phyloP scores from a whole-genome alignment of 2,888 invertebrate species.

The Allolobophora icterica region DNA sequence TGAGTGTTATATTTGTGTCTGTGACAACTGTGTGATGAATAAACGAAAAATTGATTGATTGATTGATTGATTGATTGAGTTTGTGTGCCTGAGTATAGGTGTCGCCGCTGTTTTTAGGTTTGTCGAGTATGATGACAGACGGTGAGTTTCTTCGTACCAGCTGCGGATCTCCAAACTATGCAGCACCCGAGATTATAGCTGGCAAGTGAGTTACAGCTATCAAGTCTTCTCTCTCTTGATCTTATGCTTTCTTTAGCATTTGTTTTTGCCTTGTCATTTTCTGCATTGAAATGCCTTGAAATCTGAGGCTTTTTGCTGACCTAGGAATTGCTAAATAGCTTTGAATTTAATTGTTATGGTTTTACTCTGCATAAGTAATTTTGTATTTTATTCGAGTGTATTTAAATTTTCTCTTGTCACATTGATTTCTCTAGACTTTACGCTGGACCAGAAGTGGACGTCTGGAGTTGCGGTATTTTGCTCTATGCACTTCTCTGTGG shows the following conservation, averaged over 20 bases:
- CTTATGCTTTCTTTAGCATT: not conserved
- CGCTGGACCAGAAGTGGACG: conserved; percentile 98
- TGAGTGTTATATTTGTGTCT: too few relatives aligned
- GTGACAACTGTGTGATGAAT: too few relatives aligned
- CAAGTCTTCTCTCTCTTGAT: not conserved
- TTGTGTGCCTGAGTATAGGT: too few relatives aligned
- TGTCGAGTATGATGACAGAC: conserved; percentile 99
- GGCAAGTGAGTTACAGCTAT: conserved; percentile 75
- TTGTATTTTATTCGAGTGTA: not conserved
- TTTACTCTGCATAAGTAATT: not conserved
- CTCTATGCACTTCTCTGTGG: conserved; percentile 94
- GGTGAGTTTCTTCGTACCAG: conserved; percentile 97
- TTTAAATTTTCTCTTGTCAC: not conserved
- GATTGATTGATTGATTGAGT: too few relatives aligned
- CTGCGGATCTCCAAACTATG: conserved; percentile 99
- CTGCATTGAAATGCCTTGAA: not conserved
- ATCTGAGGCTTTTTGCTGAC: too few relatives aligned
- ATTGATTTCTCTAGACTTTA: conserved; percentile 72
- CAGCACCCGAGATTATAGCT: conserved; percentile 97
- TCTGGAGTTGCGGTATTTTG: conserved; percentile 99
- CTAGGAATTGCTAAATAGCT: not conserved
- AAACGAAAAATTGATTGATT: too few relatives aligned
- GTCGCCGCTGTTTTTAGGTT: conserved; percentile 69
- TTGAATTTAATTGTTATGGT: not conserved
- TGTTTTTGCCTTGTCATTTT: not conserved